Base-by-base conservation (phyloP, 2,113 vertebrate genomes). In the Sphaerodactylus townsendi region DNA sequence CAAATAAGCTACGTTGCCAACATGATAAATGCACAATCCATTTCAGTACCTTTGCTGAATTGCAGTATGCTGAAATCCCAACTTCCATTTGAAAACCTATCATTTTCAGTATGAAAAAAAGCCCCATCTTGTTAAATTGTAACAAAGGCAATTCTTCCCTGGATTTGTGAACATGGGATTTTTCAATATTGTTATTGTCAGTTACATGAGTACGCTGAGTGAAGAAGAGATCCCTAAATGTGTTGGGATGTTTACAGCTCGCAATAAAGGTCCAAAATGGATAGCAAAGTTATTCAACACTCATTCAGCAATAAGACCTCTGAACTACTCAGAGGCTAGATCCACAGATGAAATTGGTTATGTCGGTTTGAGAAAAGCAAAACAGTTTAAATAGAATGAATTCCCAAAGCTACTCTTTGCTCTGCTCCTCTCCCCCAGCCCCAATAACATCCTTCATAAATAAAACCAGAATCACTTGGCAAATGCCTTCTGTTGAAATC, bases 151-250 rank as follows among this genome's bases (percentile, higher is more conserved):
- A 56, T 66, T 76, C 21, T 66, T 72, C 15, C 35, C 75, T 79
- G 81, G 41, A 33, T 30, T 4, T 74, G 62, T 59, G 75, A 79
- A 75, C 46, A 44, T 2, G 0, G 8, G 11, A 28, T 64, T 77
- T 62, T 80, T 77, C 66, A 80, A 0, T 81, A 84, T 75, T 80
- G 10, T 48, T 84, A 9, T 59, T 72, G 30, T 35, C 75, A 62
- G 14, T 56, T 75, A 7, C 5, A 0, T 53, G 15, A 59, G n/a
- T 68, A 19, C 11, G 15, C 33, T 69, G 39, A 65, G 62, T 21
- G 53, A 82, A 39, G 68, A 89, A 39, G 13, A 73, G 35, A 39
- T 85, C 21, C 25, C 21, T 78, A 89, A 72, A 76, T 81, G 17
- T 11, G 8, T 25, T 64, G 48, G 77, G 72, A 78, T 0, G 0